Base-by-base conservation (phyloP, 2,797 vertebrate species). In the Tragelaphus eurycerus region DNA sequence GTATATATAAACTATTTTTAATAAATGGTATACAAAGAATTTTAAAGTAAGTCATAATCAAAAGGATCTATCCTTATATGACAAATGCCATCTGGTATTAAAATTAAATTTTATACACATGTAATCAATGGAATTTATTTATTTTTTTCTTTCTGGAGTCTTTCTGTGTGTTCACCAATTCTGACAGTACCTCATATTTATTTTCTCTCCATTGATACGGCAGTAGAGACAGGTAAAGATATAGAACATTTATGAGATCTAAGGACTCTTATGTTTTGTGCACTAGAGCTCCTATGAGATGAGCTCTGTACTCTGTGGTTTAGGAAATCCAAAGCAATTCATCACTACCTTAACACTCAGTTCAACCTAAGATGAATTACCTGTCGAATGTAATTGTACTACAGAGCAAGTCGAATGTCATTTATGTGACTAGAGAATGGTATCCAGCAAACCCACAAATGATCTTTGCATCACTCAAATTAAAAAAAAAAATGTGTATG, bases 301-400 rank as follows among this genome's bases (percentile, higher is more conserved):
- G 38, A 95, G 95, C 96, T 97, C 95, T 82, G 52, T 96, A 62
- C 82, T 95, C 62, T 96, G 38, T 96, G 89, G 81, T 90, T 97
- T 95, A 90, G 74, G 38, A 98, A 62, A 97, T 78, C 25, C 38
- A 97, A 86, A 60, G 55, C 38, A 82, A 27, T 25, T 3, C 0
- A 0, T 84, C 55, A 46, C 90, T 98, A 71, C 93, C 95, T 98
- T 95, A 96, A 95, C 93, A 55, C 27, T 46, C 21, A 52, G n/a
- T 95, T 96, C 54, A 97, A 88, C n/a, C 95, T 71, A 96, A 96
- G 93, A 97, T 97, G 48, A 88, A 96, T 95, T 88, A 46, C 86
- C 76, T 96, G 43, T 81, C 15, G 2, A 86, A 54, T 82, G 6
- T 81, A 85, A 79, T 64, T 93, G 10, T 74, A 46, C 48, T 87